A percentile compares a stretch with the other conserved stretches of the same genome.
These are phyloP conservation scores for Drosophila colorata DNA, from an alignment of 2,888 invertebrate genomes.

Conservation along the genomic window DNA sequence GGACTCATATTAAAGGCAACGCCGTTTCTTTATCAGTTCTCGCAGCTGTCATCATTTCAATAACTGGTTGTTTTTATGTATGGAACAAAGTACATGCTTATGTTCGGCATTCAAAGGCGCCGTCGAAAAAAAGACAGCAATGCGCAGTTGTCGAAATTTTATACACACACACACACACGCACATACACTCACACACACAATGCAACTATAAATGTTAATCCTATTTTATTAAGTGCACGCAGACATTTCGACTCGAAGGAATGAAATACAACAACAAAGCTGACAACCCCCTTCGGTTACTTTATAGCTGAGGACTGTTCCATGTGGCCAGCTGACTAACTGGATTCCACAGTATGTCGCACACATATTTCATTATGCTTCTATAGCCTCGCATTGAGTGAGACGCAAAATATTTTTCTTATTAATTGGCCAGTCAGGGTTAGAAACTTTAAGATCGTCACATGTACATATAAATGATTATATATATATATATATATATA, in stretches of 20 bases:
- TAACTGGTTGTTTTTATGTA: conserved; percentile 65
- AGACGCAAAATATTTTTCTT: conserved; percentile 29
- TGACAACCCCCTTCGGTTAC: conserved; percentile 17
- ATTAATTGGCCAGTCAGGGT: conserved; percentile 57
- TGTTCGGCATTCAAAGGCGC: conserved; percentile 21
- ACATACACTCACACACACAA: conserved; percentile 20
- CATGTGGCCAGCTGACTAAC: conserved; percentile 62
- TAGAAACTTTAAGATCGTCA: conserved; percentile 33
- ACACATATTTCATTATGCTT: conserved; percentile 29
- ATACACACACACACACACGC: conserved; percentile 32
- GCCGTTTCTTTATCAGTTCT: conserved; percentile 31
- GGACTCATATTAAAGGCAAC: conserved; percentile 24
- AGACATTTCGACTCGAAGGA: conserved; percentile 47
- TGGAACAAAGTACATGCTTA: conserved; percentile 4
- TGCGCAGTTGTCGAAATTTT: conserved; percentile 58
- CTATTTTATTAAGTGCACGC: conserved; percentile 78
- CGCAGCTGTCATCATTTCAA: conserved; percentile 78
- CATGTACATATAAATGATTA: too few relatives aligned
- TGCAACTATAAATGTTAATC: conserved; percentile 75
- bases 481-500: neutral
- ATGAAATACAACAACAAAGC: conserved; percentile 14
- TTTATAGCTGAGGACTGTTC: conserved; percentile 5
- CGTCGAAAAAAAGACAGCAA: conserved; percentile 39
- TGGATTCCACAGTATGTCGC: conserved; percentile 49
- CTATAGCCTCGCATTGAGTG: conserved; percentile 22